A percentile compares a stretch with the other conserved stretches of the same genome.
Evolutionary conservation across 92 coral and sea anemone genomes (phyloP).

Genomic region (Diadumene lineata): DNA sequence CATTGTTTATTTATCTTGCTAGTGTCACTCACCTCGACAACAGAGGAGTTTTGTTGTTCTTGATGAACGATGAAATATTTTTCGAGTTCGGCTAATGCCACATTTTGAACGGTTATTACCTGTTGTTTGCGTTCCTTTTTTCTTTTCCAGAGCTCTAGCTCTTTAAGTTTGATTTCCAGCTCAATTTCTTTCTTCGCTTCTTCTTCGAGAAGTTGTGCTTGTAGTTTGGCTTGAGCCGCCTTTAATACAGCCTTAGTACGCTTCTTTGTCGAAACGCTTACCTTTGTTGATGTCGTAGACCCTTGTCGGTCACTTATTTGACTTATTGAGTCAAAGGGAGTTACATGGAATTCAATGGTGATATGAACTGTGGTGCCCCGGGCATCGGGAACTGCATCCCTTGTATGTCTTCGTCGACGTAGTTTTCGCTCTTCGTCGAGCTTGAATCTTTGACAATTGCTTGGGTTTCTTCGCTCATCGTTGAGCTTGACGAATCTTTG

Average conservation of each 20-base stretch:
- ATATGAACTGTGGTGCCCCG: neutral
- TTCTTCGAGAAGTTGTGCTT: slow-evolving; percentile 6
- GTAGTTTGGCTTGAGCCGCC: slow-evolving; percentile 1
- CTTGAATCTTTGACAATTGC: too few relatives aligned
- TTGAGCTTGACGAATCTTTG: slow-evolving; percentile 11
- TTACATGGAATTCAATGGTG: neutral
- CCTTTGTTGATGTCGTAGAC: neutral
- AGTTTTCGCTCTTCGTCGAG: too few relatives aligned
- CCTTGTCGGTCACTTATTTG: neutral
- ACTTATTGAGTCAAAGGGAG: slow-evolving; percentile 3
- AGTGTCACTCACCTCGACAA: neutral
- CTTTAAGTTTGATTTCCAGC: neutral
- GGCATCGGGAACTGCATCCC: neutral
- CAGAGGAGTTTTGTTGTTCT: neutral
- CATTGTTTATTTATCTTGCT: too few relatives aligned
- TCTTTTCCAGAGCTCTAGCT: neutral
- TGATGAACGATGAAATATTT: neutral
- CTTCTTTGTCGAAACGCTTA: slow-evolving; percentile 13
- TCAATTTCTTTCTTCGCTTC: slow-evolving; percentile 11
- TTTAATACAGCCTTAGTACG: neutral
- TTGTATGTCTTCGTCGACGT: slow-evolving; percentile 11
- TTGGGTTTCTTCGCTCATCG: slow-evolving; percentile 21
- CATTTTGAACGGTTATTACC: neutral
- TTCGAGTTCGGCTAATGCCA: slow-evolving; percentile 1
- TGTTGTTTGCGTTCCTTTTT: neutral